A percentile compares a stretch with the other conserved stretches of the same genome.
Conservation (phyloP, 2,888 invertebrate species). For the Metacarcinus magister region DNA sequence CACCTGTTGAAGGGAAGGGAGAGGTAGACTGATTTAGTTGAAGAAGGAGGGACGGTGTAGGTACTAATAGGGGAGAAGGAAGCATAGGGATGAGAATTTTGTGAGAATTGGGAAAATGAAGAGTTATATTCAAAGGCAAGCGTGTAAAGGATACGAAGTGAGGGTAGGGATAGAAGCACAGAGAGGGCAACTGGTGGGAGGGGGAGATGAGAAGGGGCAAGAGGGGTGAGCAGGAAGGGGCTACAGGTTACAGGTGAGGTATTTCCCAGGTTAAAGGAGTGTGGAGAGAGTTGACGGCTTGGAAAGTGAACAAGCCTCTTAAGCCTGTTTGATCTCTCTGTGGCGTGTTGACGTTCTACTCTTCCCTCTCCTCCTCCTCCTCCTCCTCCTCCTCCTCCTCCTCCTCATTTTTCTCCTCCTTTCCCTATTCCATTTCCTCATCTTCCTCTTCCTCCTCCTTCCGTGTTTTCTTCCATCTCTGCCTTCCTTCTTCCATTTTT, state of each 20-base stretch:
- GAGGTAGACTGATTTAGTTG: background rate
- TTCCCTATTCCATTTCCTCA: too few species aligned
- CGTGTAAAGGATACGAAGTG: background rate
- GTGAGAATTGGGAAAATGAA: too few species aligned
- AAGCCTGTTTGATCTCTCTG: conserved; percentile 22
- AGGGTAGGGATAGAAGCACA: too few species aligned
- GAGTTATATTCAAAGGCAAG: too few species aligned
- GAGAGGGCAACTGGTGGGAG: background rate
- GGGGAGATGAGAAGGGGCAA: background rate
- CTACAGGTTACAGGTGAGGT: background rate
- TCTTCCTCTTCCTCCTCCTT: too few species aligned
- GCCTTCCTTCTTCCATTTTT: too few species aligned
- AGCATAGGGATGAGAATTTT: too few species aligned
- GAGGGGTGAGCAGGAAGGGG: background rate
- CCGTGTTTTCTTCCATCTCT: too few species aligned
- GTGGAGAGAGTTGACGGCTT: background rate
- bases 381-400: background rate
- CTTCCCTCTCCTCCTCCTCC: background rate
- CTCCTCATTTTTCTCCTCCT: background rate
- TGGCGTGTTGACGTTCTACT: conserved; percentile 46
- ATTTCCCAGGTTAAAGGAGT: conserved; percentile 29
- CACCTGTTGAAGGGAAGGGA: background rate
- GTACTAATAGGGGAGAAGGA: background rate
- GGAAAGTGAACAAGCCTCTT: conserved; percentile 22
- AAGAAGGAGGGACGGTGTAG: background rate